Evolutionary conservation across 2,113 vertebrate species (phyloP), one percentile per base, ranked within the genome.

Genomic region (Boulengeromyrus knoepffleri): DNA sequence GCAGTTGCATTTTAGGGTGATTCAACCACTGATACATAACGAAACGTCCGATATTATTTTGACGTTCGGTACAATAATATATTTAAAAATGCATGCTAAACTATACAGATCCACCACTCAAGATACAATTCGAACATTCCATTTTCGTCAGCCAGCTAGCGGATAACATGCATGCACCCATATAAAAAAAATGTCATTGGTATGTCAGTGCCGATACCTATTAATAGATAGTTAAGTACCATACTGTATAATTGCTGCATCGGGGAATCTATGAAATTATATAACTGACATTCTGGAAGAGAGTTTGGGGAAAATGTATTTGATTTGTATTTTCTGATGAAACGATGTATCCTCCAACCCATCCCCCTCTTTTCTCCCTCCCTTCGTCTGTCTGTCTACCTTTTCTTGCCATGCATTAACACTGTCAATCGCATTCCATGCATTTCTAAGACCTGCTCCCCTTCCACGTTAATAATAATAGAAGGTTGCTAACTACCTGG

Each of bases 351-450:
- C 50, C 56, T 90, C 2, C 70, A 87, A 89, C 92, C 89, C 53
- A 62, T 87, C 87, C 89, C 92, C 90, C 90, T 90, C 90, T 77
- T 31, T 89, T 91, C 85, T 86, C 70, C 87, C 88, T 80, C 87
- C 49, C 45, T 89, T 74, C 53, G 49, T 87, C 70, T 88, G 19
- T 74, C 47, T 91, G 93, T 95, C 94, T 92, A 94, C 92, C 94
- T 93, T 92, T 85, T 84, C 88, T 94, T 95, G 92, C 92, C 94
- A 91, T 90, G 91, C 91, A 95, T 92, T 91, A 52, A 91, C 93
- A 94, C 95, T 96, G 95, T 96, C 96, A 96, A 95, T 96, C 94
- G 94, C 93, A 95, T 94, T 93, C 94, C 93, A 93, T 93, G 93
- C 93, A 92, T 93, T 91, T 90, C 89, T 88, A 90, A 92, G 92